Percentiles rank a stretch among this genome's conserved stretches.
These are phyloP conservation scores for Rhinophrynus dorsalis DNA, from an alignment of 2,797 vertebrate species.

Conservation along the genomic window DNA sequence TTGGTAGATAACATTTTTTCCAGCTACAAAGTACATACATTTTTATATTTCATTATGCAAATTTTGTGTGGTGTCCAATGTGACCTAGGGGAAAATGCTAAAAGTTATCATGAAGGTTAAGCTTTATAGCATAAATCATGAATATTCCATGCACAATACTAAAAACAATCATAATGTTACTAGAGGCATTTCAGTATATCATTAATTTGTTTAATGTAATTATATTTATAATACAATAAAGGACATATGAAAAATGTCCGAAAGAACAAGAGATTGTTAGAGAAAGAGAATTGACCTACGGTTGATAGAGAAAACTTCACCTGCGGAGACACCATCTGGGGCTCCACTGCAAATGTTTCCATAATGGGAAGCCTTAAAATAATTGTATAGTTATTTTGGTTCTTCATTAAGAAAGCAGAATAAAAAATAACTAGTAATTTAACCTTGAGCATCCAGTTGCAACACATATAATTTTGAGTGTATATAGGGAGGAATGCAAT, in stretches of 20 bases:
- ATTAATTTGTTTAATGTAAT: constrained; percentile 28
- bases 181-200: neutral
- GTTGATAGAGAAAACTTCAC: constrained; percentile 13
- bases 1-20: too few relatives aligned
- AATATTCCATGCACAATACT: neutral
- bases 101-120: too few relatives aligned
- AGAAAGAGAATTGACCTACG: constrained; percentile 6
- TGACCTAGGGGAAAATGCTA: constrained; percentile 9
- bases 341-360: neutral
- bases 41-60: constrained; percentile 18
- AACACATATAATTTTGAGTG: too few relatives aligned
- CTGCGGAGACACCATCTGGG: constrained; percentile 6
- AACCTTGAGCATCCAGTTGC: too few relatives aligned
- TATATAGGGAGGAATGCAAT: too few relatives aligned
- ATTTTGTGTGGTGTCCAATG: constrained; percentile 16
- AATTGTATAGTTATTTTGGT: too few relatives aligned
- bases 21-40: neutral
- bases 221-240: neutral
- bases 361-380: neutral
- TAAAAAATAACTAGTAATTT: too few relatives aligned
- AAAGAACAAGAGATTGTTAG: neutral
- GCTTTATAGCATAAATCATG: too few relatives aligned
- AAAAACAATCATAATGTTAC: constrained; percentile 8
- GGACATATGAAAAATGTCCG: neutral
- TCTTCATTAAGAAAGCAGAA: too few relatives aligned